Base-by-base conservation (phyloP, 2,888 invertebrate genomes). In the Sepiola atlantica region DNA sequence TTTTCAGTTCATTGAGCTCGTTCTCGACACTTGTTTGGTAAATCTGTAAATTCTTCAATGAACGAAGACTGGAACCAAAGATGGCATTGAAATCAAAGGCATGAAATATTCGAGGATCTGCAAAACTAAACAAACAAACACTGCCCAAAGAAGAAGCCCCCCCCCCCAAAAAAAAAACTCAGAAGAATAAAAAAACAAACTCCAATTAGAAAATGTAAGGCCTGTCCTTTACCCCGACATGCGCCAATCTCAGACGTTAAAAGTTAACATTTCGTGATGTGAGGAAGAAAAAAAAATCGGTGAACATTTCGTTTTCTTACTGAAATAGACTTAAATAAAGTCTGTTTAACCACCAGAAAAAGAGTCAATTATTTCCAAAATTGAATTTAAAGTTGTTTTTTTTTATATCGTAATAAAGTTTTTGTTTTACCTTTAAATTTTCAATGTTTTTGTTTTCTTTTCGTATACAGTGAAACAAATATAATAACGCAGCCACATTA, bases 1-100 rank as follows among this genome's bases (percentile, higher is more conserved):
- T 95, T 95, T 96, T 94, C 97, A 97, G 96, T 97, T 97, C 95
- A 95, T 97, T 92, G 96, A 96, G 95, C 97, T 97, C 97, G 97
- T 97, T 14, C 95, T 97, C 94, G 97, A 97, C 95, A 97, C 96
- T 94, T 96, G 96, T n/a, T 94, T 97, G 32, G 95, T 94, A 35
- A 95, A 93, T 55, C 93, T 95, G 45, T 94, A 91, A 45, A 93
- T 77, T n/a, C 77, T 77, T 77, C 16, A 32, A 77, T 3, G 14
- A 77, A 77, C n/a, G n/a, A n/a, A 77, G 16, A n/a, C 77, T n/a
- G 61, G 10, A 77, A 16, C n/a, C 8, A 77, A 77, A 77, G 77
- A 77, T 77, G 18, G 14, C 24, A n/a, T 77, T 1, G 12, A 77
- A n/a, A 2, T n/a, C 77, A 12, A 28, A 12, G 12, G 16, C 1